Evolutionary conservation across 2,888 invertebrate species (phyloP), one percentile per base, ranked within the genome.

Genomic region (Nysson spinosus): DNA sequence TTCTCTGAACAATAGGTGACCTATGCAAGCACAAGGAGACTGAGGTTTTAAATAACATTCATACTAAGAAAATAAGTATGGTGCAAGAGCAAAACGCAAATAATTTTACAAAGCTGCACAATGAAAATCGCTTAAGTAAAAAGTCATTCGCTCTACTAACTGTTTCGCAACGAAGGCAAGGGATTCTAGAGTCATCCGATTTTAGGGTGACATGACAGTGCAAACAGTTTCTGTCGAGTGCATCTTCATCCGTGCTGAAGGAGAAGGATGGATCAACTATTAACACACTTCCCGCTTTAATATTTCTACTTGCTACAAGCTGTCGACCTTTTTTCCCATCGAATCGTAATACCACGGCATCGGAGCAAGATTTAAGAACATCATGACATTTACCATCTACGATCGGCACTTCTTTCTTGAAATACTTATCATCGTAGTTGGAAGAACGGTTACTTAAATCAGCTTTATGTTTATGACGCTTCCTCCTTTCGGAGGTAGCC

Each of bases 1-100:
- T 78, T 65, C 57, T 81, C 81, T 11, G 85, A 83, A 61, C 88
- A 89, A 66, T 83, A 89, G 12, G 82, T 77, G 9, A 88, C 87
- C 88, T 88, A 52, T 11, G 55, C 64, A 57, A 63, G 30, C 14
- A 35, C 12, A 54, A n/a, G 9, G 17, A 7, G 26, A 39, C 24
- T 66, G 17, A 26, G 28, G 26, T 39, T 19, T 14, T 11, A 32
- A 34, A 9, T 4, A 32, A 1, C 1, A 11, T 19, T 1, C 20
- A n/a, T 14, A 19, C 11, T 16, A 3, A 19, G n/a, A 12, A 28
- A 26, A 3, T 9, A 37, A 9, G 1, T 37, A 17, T 7, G 5
- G 28, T n/a, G n/a, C n/a, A 17, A 9, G 16, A 22, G 39, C 37
- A 30, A 52, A 58, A 11, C 7, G 5, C 24, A 37, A 7, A 5